Evolutionary conservation across 2,888 invertebrate genomes (phyloP).

Genomic region (Tolmerus cingulatus): DNA sequence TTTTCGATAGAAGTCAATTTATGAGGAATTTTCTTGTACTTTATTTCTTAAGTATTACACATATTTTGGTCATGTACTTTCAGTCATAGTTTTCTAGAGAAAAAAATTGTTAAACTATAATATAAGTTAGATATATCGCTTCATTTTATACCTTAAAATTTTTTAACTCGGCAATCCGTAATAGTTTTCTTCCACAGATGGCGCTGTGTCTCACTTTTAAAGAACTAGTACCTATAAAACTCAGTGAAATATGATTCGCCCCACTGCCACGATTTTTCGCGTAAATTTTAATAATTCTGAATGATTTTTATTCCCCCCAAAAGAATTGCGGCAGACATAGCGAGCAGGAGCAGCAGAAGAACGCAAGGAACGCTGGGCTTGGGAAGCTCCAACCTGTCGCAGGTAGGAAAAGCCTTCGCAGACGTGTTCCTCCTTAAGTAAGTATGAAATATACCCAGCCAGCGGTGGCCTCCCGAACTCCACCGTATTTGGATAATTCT

Average conservation of each 20-base stretch:
- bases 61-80: no score
- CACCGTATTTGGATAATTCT: not conserved
- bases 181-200: not conserved
- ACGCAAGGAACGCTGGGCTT: not conserved
- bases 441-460: slow-evolving; percentile 23
- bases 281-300: slow-evolving; percentile 5
- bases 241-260: not conserved
- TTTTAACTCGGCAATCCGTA: not conserved
- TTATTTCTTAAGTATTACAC: no score
- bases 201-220: not conserved
- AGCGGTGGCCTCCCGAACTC: not conserved
- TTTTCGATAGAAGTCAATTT: no score
- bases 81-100: no score
- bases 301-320: slow-evolving; percentile 3
- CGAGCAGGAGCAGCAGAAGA: not conserved
- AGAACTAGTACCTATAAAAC: not conserved
- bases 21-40: no score
- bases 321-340: not conserved
- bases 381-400: not conserved
- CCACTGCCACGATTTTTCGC: not conserved
- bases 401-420: not conserved
- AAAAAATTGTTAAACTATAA: no score
- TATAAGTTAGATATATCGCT: not conserved
- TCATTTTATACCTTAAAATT: not conserved
- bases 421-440: not conserved